Percentiles rank a stretch among this genome's conserved stretches.
These are phyloP conservation scores for Crenichthys baileyi DNA, from an alignment of 2,797 vertebrate genomes.

Conservation along the genomic window DNA sequence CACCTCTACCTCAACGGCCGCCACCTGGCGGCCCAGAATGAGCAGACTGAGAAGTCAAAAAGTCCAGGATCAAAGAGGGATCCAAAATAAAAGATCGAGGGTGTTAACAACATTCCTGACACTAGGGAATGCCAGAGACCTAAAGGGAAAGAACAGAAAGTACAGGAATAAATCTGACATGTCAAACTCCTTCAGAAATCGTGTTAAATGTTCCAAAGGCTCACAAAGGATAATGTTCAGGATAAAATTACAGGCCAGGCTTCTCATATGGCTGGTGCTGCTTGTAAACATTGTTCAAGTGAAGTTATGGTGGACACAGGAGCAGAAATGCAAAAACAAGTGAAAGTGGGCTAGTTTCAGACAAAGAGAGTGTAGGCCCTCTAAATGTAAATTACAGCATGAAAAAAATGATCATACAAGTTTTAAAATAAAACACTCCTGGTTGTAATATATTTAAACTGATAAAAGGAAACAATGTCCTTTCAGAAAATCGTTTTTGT, in stretches of 20 bases:
- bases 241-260: constrained; percentile 44
- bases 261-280: constrained; percentile 25
- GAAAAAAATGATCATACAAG: neutral
- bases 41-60: too few relatives aligned
- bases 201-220: constrained; percentile 21
- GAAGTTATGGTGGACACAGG: constrained; percentile 13
- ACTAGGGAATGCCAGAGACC: constrained; percentile 4
- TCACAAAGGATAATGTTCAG: constrained; percentile 1
- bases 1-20: too few relatives aligned
- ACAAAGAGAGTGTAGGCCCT: neutral
- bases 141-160: neutral
- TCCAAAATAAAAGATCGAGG: too few relatives aligned
- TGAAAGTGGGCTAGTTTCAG: neutral
- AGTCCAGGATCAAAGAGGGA: too few relatives aligned
- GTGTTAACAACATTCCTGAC: constrained; percentile 40
- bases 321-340: constrained; percentile 5
- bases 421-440: neutral
- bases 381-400: neutral
- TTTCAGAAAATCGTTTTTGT: neutral
- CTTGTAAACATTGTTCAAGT: constrained; percentile 37
- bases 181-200: constrained; percentile 18
- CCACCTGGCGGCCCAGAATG: too few relatives aligned
- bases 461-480: neutral
- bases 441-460: neutral
- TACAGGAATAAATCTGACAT: constrained; percentile 21